Base-by-base conservation (phyloP, 1,140 invertebrate species). In the Metopolophium dirhodum region DNA sequence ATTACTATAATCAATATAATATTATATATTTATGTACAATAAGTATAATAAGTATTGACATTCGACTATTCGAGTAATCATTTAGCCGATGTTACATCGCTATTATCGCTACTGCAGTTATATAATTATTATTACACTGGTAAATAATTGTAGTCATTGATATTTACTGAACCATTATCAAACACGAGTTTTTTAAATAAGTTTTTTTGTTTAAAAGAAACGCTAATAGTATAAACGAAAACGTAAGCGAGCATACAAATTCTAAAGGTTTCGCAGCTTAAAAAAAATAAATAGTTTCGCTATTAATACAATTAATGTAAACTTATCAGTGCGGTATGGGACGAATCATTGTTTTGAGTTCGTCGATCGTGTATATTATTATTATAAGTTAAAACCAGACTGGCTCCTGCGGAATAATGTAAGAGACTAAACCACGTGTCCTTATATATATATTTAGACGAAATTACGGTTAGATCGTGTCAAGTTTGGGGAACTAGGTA, bases 241-340 rank as follows among this genome's bases (percentile, higher is more conserved):
- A 68, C 7, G 30, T 68, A 68, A n/a, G 61, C 11, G 30, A 14
- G 30, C n/a, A 68, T n/a, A 68, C 30, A n/a, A 68, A n/a, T 68
- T n/a, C 11, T 68, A 68, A n/a, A n/a, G 30, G 14, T n/a, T 68
- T n/a, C 30, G 18, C 30, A 68, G 26, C 2, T 30, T 61, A 61
- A 23, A 61, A 68, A 68, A 68, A 57, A 23, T 41, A 68, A 68
- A 68, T 18, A 68, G 61, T 68, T 68, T 68, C 14, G 30, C 61
- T 68, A 68, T 68, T 68, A n/a, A 68, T 68, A 68, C n/a, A 68
- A n/a, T 68, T 68, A 68, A 68, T 68, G 30, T 68, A 68, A 68
- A 68, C 61, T 68, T 68, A n/a, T 68, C 30, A 3, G 30, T 68
- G 30, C 6, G 30, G 61, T 68, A 18, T n/a, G 14, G 14, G 61